Base-by-base conservation (phyloP, 2,797 vertebrate species). In the Coluber constrictor region DNA sequence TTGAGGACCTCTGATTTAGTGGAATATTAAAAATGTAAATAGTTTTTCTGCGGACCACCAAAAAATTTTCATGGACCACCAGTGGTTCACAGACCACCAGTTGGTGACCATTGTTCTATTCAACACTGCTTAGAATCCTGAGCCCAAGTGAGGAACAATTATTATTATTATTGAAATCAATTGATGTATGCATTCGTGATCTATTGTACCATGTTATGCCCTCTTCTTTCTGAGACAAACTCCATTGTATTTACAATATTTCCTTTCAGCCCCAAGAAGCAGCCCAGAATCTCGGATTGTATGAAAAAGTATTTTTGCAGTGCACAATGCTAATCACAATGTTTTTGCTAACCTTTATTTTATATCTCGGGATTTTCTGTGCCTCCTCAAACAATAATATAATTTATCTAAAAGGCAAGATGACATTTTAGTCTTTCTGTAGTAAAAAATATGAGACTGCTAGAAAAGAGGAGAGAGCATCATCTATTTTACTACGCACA, bases 351-450 rank as follows among this genome's bases (percentile, higher is more conserved):
- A 20, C 94, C 93, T 95, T 96, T 95, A 94, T 94, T 95, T 91
- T 96, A 79, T 97, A 93, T 93, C 89, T 93, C 90, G 37, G 70
- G 93, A 63, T 56, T n/a, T 94, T 93, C 70, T 79, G 32, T 10
- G 70, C 37, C 51, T 74, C 92, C 95, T 96, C 95, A 95, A 96
- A 93, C 87, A 94, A 90, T 43, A 25, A 61, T 29, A 94, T 95
- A 95, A 96, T 96, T 96, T 96, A 95, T 96, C 96, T 88, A 92
- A 90, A 70, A 96, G 59, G 87, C 92, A 95, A 95, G 95, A 94
- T 96, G 96, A 93, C 96, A 96, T 96, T 97, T 96, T 90, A 93
- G 92, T 95, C 96, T 95, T 93, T 92, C 95, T 93, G 90, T 79
- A 79, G 70, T 13, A 15, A 15, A 56, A 59, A 96, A 95, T 90